phyloP scores from a whole-genome alignment of 2,113 vertebrate genomes.

The Apodemus speciosus region DNA sequence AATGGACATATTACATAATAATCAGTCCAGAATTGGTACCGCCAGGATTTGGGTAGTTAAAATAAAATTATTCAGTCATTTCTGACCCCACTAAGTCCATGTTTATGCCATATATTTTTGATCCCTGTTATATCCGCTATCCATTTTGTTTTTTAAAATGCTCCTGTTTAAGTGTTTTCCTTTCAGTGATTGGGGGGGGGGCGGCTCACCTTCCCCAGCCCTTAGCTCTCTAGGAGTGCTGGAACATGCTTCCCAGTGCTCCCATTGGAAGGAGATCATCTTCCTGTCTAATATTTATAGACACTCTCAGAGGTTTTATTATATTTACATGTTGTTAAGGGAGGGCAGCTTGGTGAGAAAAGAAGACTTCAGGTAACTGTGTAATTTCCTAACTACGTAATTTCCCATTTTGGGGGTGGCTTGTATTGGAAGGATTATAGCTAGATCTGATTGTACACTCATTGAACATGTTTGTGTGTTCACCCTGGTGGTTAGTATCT shows the following conservation, averaged over 20 bases:
- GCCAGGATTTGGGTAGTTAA: slow-evolving; percentile 31
- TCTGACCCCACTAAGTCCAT: neutral
- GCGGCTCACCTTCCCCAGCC: neutral
- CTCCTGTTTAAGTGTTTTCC: slow-evolving; percentile 53
- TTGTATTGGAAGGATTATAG: neutral
- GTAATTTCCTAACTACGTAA: neutral
- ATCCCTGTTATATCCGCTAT: neutral
- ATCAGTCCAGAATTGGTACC: neutral
- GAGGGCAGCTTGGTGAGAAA: slow-evolving; percentile 42
- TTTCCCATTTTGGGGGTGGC: neutral
- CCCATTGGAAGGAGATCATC: slow-evolving; percentile 13
- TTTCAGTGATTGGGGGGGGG: slow-evolving; percentile 47
- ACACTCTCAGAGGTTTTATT: slow-evolving; percentile 29
- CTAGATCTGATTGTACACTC: neutral
- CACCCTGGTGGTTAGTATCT: neutral
- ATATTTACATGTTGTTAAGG: neutral
- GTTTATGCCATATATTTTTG: neutral
- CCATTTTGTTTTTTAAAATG: neutral
- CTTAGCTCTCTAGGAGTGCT: neutral
- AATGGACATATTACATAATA: neutral
- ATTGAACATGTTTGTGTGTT: neutral
- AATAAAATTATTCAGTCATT: neutral
- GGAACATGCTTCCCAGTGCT: neutral
- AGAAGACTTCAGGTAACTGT: neutral
- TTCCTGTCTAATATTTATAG: slow-evolving; percentile 27